Evolutionary conservation across 2,113 vertebrate species (phyloP).

Genomic region (Calonectris borealis): DNA sequence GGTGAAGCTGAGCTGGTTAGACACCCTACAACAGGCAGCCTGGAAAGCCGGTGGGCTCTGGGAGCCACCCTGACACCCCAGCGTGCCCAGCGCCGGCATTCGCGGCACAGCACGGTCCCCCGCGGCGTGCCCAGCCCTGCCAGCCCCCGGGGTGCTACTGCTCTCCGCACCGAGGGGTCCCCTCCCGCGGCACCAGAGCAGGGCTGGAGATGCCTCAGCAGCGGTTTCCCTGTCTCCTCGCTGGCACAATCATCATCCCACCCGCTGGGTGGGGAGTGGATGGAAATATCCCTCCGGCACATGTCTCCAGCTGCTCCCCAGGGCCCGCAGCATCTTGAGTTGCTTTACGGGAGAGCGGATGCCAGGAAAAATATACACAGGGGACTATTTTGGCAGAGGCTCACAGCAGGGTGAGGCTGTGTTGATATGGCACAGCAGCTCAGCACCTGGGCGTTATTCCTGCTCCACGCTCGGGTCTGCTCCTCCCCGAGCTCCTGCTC

Average conservation of each 20-base stretch:
- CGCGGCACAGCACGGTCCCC: accelerated
- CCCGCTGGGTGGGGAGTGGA: not conserved
- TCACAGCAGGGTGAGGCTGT: not conserved
- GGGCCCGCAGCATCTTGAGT: not conserved
- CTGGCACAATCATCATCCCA: not conserved
- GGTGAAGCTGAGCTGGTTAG: not conserved
- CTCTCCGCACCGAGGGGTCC: not conserved
- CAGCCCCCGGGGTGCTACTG: not conserved
- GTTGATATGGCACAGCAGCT: not conserved
- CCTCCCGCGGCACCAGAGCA: not conserved
- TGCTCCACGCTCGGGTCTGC: accelerated
- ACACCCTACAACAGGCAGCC: not conserved
- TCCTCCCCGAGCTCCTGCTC: not conserved
- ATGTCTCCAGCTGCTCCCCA: not conserved
- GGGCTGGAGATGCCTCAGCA: not conserved
- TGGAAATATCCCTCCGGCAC: not conserved
- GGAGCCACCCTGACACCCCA: not conserved
- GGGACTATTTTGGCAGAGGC: not conserved
- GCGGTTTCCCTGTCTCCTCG: accelerated
- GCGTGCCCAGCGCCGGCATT: accelerated
- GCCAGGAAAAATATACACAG: not conserved
- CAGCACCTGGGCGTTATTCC: not conserved
- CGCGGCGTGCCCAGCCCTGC: not conserved
- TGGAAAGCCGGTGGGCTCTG: not conserved
- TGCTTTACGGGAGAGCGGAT: not conserved